Conservation (phyloP, 2,888 invertebrate species). For the Eupeodes luniger region DNA sequence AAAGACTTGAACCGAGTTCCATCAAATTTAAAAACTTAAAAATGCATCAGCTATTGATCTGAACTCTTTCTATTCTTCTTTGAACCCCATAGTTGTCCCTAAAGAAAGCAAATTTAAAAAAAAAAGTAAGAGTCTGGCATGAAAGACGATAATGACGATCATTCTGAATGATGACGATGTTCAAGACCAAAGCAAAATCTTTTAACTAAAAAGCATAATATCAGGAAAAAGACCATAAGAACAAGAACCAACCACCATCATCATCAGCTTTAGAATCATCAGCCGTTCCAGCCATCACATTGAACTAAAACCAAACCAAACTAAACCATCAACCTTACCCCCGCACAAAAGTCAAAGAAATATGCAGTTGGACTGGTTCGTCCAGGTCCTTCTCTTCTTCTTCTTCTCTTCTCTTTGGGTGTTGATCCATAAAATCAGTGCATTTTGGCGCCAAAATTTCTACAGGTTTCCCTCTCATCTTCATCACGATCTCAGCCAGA, state of each 20-base stretch:
- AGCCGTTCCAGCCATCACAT: neutral
- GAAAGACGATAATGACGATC: constrained; percentile 33
- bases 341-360: constrained; percentile 40
- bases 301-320: neutral
- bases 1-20: too few species aligned
- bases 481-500: neutral
- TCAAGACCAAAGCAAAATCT: constrained; percentile 37
- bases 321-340: constrained; percentile 42
- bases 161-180: constrained; percentile 33
- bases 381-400: constrained; percentile 32
- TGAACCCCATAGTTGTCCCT: neutral
- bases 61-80: neutral
- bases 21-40: neutral
- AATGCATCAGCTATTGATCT: neutral
- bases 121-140: constrained; percentile 66
- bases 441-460: constrained; percentile 83
- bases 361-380: constrained; percentile 74
- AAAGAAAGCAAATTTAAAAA: neutral
- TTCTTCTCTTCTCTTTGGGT: neutral
- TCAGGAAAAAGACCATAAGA: constrained; percentile 34
- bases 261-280: neutral
- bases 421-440: constrained; percentile 76
- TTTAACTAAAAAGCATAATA: constrained; percentile 36
- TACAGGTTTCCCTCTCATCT: constrained; percentile 79
- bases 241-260: constrained; percentile 31